A percentile compares a stretch with the other conserved stretches of the same genome.
Evolutionary conservation across 2,113 vertebrate species (phyloP).

Genomic region (Thamnaconus septentrionalis): DNA sequence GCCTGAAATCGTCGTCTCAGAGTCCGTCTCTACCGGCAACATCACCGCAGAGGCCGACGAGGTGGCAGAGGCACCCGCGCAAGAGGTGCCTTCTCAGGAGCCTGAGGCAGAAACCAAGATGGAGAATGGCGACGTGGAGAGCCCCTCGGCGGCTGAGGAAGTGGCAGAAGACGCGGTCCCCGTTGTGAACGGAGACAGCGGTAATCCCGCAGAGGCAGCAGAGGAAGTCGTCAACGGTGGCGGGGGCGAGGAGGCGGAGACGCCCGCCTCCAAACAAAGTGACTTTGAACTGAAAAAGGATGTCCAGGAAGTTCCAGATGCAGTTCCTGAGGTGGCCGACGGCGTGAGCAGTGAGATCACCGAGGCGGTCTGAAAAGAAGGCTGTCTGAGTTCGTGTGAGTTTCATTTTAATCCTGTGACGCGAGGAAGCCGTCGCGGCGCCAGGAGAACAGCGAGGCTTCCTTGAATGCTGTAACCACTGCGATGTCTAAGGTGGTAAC

Average conservation of each 20-base stretch:
- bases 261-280: constrained; percentile 52
- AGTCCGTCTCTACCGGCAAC: constrained; percentile 52
- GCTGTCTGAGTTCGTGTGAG: constrained; percentile 52
- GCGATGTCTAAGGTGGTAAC: constrained; percentile 55
- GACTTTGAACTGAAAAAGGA: constrained; percentile 78
- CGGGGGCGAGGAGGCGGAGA: constrained; percentile 54
- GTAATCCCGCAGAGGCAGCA: constrained; percentile 27
- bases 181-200: constrained; percentile 64
- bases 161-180: constrained; percentile 28
- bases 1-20: constrained; percentile 71
- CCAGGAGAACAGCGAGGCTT: constrained; percentile 51
- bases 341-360: constrained; percentile 61
- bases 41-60: constrained; percentile 41
- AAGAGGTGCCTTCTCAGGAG: constrained; percentile 32
- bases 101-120: constrained; percentile 49
- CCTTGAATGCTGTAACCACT: constrained; percentile 56
- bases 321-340: constrained; percentile 56
- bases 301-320: constrained; percentile 54
- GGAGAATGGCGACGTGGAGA: constrained; percentile 71
- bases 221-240: constrained; percentile 70
- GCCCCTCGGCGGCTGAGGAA: constrained; percentile 35
- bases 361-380: constrained; percentile 65
- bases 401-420: constrained; percentile 44
- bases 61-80: constrained; percentile 15
- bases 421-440: constrained; percentile 49